Percentiles rank a stretch among this genome's conserved stretches.
Evolutionary conservation across 2,797 vertebrate species (phyloP).

Genomic region (Galaxias olidus): DNA sequence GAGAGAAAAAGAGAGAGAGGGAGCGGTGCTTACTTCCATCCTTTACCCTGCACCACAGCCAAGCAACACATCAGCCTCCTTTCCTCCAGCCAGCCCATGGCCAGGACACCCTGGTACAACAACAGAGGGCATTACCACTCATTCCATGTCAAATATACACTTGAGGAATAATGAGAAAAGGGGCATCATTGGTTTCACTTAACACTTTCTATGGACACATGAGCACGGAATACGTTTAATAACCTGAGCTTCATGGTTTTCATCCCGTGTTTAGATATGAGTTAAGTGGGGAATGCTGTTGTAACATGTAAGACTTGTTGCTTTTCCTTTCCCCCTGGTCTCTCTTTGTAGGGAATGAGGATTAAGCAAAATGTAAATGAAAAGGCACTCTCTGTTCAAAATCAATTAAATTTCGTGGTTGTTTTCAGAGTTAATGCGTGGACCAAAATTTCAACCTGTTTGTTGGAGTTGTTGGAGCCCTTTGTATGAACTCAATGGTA

Average conservation of each 20-base stretch:
- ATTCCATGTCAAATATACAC: slow-evolving; percentile 62
- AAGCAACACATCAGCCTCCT: slow-evolving; percentile 43
- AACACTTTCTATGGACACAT: slow-evolving; percentile 29
- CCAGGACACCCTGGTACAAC: slow-evolving; percentile 28
- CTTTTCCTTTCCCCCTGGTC: not conserved
- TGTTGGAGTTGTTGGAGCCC: slow-evolving; percentile 1
- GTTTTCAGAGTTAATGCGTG: slow-evolving; percentile 15
- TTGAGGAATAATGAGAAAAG: slow-evolving; percentile 55
- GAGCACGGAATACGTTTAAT: slow-evolving; percentile 22
- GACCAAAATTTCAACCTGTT: not conserved
- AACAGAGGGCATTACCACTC: slow-evolving; percentile 52
- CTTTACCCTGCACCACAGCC: slow-evolving; percentile 41
- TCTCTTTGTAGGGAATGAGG: slow-evolving; percentile 18
- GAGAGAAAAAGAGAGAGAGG: not conserved
- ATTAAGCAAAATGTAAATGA: slow-evolving; percentile 31
- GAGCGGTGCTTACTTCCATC: slow-evolving; percentile 36
- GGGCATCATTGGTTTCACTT: slow-evolving; percentile 40
- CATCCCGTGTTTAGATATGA: slow-evolving; percentile 43
- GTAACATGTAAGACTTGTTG: slow-evolving; percentile 2
- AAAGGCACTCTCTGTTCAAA: slow-evolving; percentile 12
- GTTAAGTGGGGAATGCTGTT: slow-evolving; percentile 38
- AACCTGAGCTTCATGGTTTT: slow-evolving; percentile 31
- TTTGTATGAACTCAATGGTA: not conserved
- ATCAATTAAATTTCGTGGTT: slow-evolving; percentile 8
- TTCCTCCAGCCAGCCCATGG: slow-evolving; percentile 26